Evolutionary conservation across 2,888 invertebrate genomes (phyloP).

Genomic region (Nemoura dubitans): DNA sequence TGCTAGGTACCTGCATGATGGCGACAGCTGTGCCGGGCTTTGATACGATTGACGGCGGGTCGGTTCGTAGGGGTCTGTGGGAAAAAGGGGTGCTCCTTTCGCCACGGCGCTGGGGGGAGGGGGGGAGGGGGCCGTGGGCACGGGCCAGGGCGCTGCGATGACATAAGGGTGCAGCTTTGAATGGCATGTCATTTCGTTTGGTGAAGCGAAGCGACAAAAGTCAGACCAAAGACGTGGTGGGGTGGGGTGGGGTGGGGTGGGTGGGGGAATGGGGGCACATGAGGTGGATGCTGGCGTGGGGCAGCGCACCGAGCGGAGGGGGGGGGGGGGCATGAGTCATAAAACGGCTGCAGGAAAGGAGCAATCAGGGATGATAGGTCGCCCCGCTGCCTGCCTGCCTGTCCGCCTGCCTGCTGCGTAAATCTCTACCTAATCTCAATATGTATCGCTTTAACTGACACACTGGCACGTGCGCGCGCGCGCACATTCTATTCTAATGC

Average conservation of each 20-base stretch:
- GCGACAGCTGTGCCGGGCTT: no score
- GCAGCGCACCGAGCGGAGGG: background rate
- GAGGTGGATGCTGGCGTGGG: background rate
- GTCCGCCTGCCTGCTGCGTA: background rate
- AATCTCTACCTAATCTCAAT: conserved; percentile 35
- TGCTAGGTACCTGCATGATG: no score
- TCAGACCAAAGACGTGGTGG: conserved; percentile 48
- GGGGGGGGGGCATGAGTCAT: conserved; percentile 33
- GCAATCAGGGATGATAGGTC: conserved; percentile 34
- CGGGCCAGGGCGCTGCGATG: background rate
- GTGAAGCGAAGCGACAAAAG: conserved; percentile 52
- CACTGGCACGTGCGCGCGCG: conserved; percentile 30
- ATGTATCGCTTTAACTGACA: conserved; percentile 32
- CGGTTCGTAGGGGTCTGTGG: background rate
- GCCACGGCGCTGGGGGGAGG: background rate
- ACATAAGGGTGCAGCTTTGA: conserved; percentile 40
- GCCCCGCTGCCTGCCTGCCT: background rate
- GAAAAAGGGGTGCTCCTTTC: background rate
- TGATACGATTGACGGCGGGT: no score
- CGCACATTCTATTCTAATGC: background rate
- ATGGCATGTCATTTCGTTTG: conserved; percentile 49
- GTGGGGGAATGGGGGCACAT: conserved; percentile 21
- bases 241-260: background rate
- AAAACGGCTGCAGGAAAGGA: conserved; percentile 38
- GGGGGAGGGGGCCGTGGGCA: background rate